phyloP scores from a whole-genome alignment of 37 sponge, comb jelly and placozoan genomes.

The Cladorhizidae sp. region DNA sequence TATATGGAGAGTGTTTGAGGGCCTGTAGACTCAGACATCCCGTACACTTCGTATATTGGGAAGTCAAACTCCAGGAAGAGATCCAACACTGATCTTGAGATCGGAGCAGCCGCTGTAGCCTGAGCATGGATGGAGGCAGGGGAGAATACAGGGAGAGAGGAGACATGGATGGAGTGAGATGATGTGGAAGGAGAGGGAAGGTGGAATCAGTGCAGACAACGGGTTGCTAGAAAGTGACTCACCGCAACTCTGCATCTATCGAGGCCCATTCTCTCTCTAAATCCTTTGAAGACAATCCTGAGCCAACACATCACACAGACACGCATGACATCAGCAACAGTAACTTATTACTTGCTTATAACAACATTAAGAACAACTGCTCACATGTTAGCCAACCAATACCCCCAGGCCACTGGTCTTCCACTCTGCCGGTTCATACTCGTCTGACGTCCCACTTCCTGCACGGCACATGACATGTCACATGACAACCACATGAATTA shows the following conservation, averaged over 20 bases:
- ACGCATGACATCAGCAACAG: not conserved
- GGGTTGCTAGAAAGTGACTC: slow-evolving; percentile 3
- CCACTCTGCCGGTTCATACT: slow-evolving; percentile 54
- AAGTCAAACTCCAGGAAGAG: slow-evolving; percentile 90
- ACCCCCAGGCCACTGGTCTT: slow-evolving; percentile 74
- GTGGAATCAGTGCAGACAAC: not conserved
- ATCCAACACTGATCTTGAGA: slow-evolving; percentile 38
- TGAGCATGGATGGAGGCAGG: not conserved
- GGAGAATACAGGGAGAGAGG: not conserved
- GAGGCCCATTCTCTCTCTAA: slow-evolving; percentile 79
- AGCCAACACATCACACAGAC: not conserved
- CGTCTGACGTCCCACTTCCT: slow-evolving; percentile 57
- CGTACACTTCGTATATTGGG: slow-evolving; percentile 88
- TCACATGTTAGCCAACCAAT: slow-evolving; percentile 86
- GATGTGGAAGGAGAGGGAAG: no score
- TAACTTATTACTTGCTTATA: not conserved
- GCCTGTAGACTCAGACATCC: slow-evolving; percentile 93
- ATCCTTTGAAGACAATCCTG: slow-evolving; percentile 71
- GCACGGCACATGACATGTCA: not conserved
- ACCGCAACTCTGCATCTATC: slow-evolving; percentile 64
- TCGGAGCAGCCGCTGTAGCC: not conserved
- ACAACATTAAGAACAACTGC: not conserved
- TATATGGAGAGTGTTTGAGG: slow-evolving; percentile 80
- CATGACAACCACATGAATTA: not conserved
- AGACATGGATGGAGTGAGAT: no score